Evolutionary conservation across 1,140 invertebrate species (phyloP), one percentile per base, ranked within the genome.

Genomic region (Charaxes varanes): DNA sequence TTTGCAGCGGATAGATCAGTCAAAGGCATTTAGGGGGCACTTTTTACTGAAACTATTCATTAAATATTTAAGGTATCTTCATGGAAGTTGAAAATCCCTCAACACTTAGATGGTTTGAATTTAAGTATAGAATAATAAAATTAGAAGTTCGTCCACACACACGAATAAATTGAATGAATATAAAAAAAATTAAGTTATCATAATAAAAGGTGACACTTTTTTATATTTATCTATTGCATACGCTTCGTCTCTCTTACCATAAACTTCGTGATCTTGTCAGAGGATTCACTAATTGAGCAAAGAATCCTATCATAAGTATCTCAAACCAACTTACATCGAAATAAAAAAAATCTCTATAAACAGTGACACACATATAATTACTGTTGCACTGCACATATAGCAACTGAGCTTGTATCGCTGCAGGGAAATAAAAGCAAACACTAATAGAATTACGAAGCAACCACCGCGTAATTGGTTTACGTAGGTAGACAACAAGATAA

Each of bases 391-490:
- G 7, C 21, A 23, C 21, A 23, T 23, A n/a, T 23, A 23, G 21
- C n/a, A n/a, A n/a, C 38, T 41, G 16, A 41, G 31, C 24, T 21
- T 43, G 51, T 41, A 53, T 50, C 41, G 35, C 41, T 31, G 26
- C 36, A 44, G 33, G 21, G 38, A 23, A 23, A n/a, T n/a, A n/a
- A n/a, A n/a, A n/a, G n/a, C 28, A 18, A 42, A 13, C 30, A 34
- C 54, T 71, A 71, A 71, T 61, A 60, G 53, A 52, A 71, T 71
- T 67, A 70, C 31, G n/a, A n/a, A n/a, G n/a, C n/a, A n/a, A n/a
- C 13, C 41, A 26, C 37, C 23, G 34, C 49, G 18, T 67, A 70
- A 71, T 71, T 68, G 64, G 64, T 60, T 71, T 71, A 67, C 47
- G 53, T 53, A 48, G 40, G 43, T 24, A 33, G 16, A 18, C 36